Evolutionary conservation across 2,888 invertebrate genomes (phyloP).

Genomic region (Galerucella nymphaeae): DNA sequence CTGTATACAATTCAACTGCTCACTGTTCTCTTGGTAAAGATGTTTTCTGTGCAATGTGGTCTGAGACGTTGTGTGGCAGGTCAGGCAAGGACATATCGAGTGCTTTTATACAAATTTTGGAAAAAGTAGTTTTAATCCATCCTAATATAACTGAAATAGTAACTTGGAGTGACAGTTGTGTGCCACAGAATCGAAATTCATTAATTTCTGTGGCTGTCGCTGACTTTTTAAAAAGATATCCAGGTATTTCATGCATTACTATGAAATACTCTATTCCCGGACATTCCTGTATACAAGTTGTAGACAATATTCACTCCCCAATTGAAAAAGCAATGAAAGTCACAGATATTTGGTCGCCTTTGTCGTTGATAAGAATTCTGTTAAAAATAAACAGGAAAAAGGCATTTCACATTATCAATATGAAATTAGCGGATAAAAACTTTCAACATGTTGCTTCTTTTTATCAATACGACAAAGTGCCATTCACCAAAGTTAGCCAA

Average conservation of each 20-base stretch:
- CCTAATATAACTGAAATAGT: constrained; percentile 17
- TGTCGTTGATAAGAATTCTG: no score
- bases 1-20: constrained; percentile 25
- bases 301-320: constrained; percentile 46
- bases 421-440: not conserved
- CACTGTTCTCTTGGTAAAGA: constrained; percentile 10
- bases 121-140: constrained; percentile 19
- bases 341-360: constrained; percentile 32
- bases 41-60: constrained; percentile 41
- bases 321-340: constrained; percentile 37
- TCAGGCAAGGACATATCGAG: constrained; percentile 42
- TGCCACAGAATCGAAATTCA: constrained; percentile 18
- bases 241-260: constrained; percentile 1
- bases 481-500: constrained; percentile 1
- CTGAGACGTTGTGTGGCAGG: constrained; percentile 36
- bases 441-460: not conserved
- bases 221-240: constrained; percentile 40
- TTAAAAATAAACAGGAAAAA: no score
- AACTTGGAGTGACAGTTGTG: constrained; percentile 16
- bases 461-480: constrained; percentile 4
- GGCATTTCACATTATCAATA: no score
- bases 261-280: constrained; percentile 45
- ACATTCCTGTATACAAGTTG: constrained; percentile 48
- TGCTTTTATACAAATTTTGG: constrained; percentile 40
- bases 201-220: not conserved